These are phyloP conservation scores for Lordiphosa collinella DNA, from an alignment of 1,140 invertebrate species.

Conservation along the genomic window DNA sequence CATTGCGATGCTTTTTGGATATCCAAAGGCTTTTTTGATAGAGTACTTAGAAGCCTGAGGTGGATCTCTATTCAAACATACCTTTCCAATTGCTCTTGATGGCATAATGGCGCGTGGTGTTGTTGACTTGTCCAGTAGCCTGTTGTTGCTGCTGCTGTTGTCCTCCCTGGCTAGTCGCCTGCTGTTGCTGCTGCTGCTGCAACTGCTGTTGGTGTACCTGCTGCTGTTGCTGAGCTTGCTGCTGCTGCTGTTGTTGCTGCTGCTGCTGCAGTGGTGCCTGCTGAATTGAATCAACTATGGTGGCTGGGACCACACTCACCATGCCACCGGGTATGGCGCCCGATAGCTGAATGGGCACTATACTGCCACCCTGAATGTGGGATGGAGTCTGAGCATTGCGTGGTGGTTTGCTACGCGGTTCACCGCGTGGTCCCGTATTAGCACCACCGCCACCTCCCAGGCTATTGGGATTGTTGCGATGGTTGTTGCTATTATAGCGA, in stretches of 20 bases:
- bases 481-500: slow-evolving; percentile 59
- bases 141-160: slow-evolving; percentile 41
- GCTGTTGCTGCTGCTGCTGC: slow-evolving; percentile 28
- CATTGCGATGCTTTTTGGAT: too few relatives aligned
- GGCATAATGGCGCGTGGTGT: slow-evolving; percentile 55
- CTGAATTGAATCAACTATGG: slow-evolving; percentile 51
- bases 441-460: slow-evolving; percentile 26
- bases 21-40: too few relatives aligned
- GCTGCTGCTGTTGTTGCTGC: slow-evolving; percentile 24
- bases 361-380: slow-evolving; percentile 62
- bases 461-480: slow-evolving; percentile 65
- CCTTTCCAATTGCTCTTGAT: slow-evolving; percentile 65
- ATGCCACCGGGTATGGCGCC: slow-evolving; percentile 55
- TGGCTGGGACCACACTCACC: slow-evolving; percentile 55
- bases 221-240: too few relatives aligned
- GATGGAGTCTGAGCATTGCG: slow-evolving; percentile 50
- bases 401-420: slow-evolving; percentile 56
- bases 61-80: slow-evolving; percentile 1
- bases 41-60: too few relatives aligned
- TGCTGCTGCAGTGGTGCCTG: slow-evolving; percentile 27
- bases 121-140: slow-evolving; percentile 16
- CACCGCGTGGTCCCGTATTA: slow-evolving; percentile 49
- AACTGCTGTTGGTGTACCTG: slow-evolving; percentile 26
- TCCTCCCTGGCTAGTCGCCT: slow-evolving; percentile 24
- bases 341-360: slow-evolving; percentile 53